Evolutionary conservation across 2,888 invertebrate genomes (phyloP).

Genomic region (Scrobipalpa costella): DNA sequence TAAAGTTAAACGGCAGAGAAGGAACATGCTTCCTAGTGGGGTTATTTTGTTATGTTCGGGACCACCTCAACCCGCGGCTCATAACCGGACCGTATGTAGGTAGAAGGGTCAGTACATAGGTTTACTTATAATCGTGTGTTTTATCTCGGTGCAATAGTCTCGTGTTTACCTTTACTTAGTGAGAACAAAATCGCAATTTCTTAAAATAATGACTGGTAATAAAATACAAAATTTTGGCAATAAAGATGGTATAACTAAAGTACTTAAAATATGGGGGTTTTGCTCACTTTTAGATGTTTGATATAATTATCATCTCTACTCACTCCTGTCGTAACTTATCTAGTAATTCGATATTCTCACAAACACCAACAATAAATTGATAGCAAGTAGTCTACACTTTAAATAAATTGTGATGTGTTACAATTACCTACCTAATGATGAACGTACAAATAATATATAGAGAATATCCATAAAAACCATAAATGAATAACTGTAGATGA

Average conservation of each 20-base stretch:
- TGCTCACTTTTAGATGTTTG: conserved; percentile 48
- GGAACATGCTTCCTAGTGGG: conserved; percentile 34
- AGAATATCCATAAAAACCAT: conserved; percentile 63
- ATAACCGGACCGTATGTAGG: too few species aligned
- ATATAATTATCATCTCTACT: conserved; percentile 33
- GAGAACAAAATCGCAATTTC: conserved; percentile 20
- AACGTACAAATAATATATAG: conserved; percentile 77
- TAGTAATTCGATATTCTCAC: conserved; percentile 31
- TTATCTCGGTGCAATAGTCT: too few species aligned
- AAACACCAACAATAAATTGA: conserved; percentile 52
- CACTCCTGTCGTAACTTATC: conserved; percentile 14
- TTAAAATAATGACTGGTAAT: conserved; percentile 25
- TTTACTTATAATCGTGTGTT: neutral
- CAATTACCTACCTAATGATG: conserved; percentile 65
- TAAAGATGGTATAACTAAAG: conserved; percentile 45
- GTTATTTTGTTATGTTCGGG: conserved; percentile 39
- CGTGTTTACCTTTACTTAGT: neutral
- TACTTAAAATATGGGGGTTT: conserved; percentile 58
- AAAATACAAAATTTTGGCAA: conserved; percentile 41
- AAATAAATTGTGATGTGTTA: conserved; percentile 65
- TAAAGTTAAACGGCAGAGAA: conserved; percentile 17
- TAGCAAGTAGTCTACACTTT: conserved; percentile 56
- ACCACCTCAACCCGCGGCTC: conserved; percentile 35
- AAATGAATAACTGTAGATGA: conserved; percentile 57
- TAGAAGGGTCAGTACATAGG: neutral